phyloP scores from a whole-genome alignment of 2,797 vertebrate genomes.

The Balearica regulorum region DNA sequence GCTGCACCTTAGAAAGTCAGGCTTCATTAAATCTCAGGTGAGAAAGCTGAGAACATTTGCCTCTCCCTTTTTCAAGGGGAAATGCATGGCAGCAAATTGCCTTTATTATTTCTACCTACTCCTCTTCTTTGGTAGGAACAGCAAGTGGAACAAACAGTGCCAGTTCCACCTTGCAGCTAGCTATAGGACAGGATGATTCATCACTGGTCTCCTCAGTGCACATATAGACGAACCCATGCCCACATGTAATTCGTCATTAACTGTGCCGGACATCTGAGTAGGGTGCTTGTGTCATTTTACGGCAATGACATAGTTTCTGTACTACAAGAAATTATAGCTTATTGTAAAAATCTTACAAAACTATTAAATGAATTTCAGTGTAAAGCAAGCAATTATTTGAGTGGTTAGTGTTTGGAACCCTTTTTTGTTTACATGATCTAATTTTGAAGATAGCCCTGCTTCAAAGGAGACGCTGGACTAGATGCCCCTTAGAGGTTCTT shows the following conservation, averaged over 20 bases:
- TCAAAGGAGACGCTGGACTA: not conserved
- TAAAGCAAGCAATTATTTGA: not conserved
- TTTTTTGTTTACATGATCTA: not conserved
- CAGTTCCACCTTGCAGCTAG: not conserved
- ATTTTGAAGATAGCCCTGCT: not conserved
- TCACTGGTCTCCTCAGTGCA: not conserved
- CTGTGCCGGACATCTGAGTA: not conserved
- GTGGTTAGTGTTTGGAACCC: not conserved
- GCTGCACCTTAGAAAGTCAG: not conserved
- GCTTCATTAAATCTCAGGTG: not conserved
- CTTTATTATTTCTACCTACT: not conserved
- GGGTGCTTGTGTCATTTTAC: not conserved
- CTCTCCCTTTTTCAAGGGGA: not conserved
- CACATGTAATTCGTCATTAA: not conserved
- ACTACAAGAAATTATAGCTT: not conserved
- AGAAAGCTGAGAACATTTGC: not conserved
- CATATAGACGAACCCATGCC: not conserved
- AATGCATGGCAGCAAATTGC: not conserved
- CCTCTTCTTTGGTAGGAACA: not conserved
- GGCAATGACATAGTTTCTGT: not conserved
- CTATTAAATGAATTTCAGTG: not conserved
- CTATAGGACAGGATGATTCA: not conserved
- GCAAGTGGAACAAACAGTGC: not conserved
- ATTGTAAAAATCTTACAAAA: not conserved
- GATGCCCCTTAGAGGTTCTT: not conserved